These are phyloP conservation scores for Etheostoma perlongum DNA, from an alignment of 2,797 vertebrate species.

Conservation along the genomic window DNA sequence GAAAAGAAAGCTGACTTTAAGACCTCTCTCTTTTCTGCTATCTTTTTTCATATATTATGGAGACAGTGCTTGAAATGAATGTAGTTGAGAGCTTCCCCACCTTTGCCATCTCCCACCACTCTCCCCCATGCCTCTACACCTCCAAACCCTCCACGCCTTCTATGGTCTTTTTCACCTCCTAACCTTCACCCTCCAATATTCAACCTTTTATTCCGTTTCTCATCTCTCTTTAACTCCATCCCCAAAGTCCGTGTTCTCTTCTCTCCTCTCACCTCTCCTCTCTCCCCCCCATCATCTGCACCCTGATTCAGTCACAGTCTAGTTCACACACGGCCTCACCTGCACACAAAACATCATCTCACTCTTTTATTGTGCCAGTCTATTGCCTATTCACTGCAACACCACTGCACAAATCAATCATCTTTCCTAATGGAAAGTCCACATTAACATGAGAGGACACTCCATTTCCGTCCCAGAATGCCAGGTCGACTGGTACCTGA, in stretches of 20 bases:
- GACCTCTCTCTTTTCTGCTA: constrained; percentile 18
- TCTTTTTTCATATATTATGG: constrained; percentile 32
- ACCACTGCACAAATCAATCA: constrained; percentile 86
- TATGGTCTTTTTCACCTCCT: constrained; percentile 47
- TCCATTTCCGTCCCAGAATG: constrained; percentile 87
- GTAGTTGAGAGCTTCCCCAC: constrained; percentile 46
- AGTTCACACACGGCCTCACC: constrained; percentile 73
- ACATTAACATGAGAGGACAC: constrained; percentile 87
- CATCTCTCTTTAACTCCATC: constrained; percentile 49
- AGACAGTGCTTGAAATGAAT: constrained; percentile 56
- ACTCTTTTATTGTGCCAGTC: constrained; percentile 75
- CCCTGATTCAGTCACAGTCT: constrained; percentile 72
- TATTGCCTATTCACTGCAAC: constrained; percentile 74
- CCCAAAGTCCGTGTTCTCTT: constrained; percentile 17
- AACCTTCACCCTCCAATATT: constrained; percentile 65
- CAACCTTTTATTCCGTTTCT: constrained; percentile 62
- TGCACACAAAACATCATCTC: constrained; percentile 76
- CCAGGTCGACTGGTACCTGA: constrained; percentile 79
- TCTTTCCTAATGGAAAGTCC: constrained; percentile 85
- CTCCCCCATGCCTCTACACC: constrained; percentile 40
- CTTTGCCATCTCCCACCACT: constrained; percentile 54
- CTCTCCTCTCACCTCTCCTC: constrained; percentile 24
- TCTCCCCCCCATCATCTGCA: constrained; percentile 48
- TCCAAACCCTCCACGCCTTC: constrained; percentile 42
- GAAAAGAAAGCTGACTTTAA: constrained; percentile 36